Percentiles rank a stretch among this genome's conserved stretches.
phyloP scores from a whole-genome alignment of 2,113 vertebrate genomes.

The Lucifuga dentata region DNA sequence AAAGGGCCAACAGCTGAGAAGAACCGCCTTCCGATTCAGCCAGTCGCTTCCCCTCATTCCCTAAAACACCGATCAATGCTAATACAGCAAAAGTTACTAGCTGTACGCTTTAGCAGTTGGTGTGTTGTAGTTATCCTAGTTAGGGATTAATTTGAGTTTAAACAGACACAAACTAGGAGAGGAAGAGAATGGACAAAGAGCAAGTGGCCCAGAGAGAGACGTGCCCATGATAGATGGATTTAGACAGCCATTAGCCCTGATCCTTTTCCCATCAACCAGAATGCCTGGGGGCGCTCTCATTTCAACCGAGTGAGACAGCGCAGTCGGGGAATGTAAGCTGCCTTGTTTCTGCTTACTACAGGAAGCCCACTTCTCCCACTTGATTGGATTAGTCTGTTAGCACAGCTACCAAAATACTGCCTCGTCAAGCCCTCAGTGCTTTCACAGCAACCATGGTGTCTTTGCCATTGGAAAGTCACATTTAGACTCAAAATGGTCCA shows the following conservation, averaged over 20 bases:
- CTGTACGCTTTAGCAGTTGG: conserved; percentile 41
- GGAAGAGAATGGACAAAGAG: conserved; percentile 58
- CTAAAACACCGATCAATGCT: conserved; percentile 47
- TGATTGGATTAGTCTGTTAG: conserved; percentile 44
- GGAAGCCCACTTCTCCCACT: conserved; percentile 49
- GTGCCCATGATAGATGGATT: conserved; percentile 73
- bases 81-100: conserved; percentile 25
- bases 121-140: conserved; percentile 45
- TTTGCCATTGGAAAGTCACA: neutral
- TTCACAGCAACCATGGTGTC: conserved; percentile 1
- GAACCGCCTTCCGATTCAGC: conserved; percentile 66
- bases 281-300: conserved; percentile 62
- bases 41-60: conserved; percentile 49
- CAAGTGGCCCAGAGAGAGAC: conserved; percentile 64
- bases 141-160: conserved; percentile 40
- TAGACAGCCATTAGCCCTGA: conserved; percentile 66
- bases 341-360: conserved; percentile 64
- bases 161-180: conserved; percentile 36
- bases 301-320: conserved; percentile 55
- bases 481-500: neutral
- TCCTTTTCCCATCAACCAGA: conserved; percentile 71
- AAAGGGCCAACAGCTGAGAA: conserved; percentile 77
- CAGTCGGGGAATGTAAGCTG: conserved; percentile 64
- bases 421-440: conserved; percentile 20
- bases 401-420: conserved; percentile 57